A percentile compares a stretch with the other conserved stretches of the same genome.
These are phyloP conservation scores for Platyscapa corneri DNA, from an alignment of 1,140 invertebrate genomes.

Conservation along the genomic window DNA sequence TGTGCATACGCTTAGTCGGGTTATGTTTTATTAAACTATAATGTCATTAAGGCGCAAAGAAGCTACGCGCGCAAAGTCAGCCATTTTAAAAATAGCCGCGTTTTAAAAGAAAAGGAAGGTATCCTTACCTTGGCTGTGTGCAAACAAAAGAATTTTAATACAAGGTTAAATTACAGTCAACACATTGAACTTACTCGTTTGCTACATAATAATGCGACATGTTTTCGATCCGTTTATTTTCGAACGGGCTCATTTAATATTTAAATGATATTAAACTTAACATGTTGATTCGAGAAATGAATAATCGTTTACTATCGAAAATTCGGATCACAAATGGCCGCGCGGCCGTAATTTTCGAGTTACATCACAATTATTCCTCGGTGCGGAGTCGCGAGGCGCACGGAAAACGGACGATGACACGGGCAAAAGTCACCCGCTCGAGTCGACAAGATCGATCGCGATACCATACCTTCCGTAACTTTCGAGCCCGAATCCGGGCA, in stretches of 20 bases:
- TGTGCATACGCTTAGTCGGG: slow-evolving; percentile 34
- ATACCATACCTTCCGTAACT: not conserved
- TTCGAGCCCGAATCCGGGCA: not conserved
- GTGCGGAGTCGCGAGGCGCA: no score
- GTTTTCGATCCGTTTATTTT: not conserved
- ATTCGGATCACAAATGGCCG: not conserved
- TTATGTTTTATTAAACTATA: slow-evolving; percentile 39
- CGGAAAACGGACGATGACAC: slow-evolving; percentile 28
- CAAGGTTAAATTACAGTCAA: slow-evolving; percentile 2
- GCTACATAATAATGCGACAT: not conserved
- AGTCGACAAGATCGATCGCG: slow-evolving; percentile 12
- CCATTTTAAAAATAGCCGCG: not conserved
- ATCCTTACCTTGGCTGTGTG: not conserved
- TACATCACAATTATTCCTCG: no score
- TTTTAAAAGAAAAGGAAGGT: slow-evolving; percentile 19
- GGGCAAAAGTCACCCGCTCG: slow-evolving; percentile 8
- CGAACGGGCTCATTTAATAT: not conserved
- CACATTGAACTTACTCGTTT: slow-evolving; percentile 9
- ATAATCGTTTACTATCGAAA: not conserved
- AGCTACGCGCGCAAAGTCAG: not conserved
- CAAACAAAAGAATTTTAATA: slow-evolving; percentile 50
- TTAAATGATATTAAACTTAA: slow-evolving; percentile 14
- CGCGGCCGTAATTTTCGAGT: not conserved
- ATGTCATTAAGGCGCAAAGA: slow-evolving; percentile 11
- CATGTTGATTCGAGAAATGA: slow-evolving; percentile 7